Conservation (phyloP, 2,888 invertebrate species). For the Cataglyphis albicans region DNA sequence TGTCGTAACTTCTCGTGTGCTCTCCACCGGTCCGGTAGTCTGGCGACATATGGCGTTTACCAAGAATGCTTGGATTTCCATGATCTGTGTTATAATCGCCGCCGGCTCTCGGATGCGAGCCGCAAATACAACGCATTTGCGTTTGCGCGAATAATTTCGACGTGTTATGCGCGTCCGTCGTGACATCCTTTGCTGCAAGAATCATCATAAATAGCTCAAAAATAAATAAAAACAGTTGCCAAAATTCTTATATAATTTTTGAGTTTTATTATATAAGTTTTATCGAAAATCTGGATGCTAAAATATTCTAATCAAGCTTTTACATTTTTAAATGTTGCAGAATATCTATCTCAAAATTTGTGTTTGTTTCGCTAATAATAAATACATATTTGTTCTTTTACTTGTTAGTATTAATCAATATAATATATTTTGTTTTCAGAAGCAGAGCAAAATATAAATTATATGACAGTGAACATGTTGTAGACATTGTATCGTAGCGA, state of each 20-base stretch:
- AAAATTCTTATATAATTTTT: background rate
- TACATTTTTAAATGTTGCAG: background rate
- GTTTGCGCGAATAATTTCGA: slow-evolving; percentile 70
- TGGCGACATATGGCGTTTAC: slow-evolving; percentile 72
- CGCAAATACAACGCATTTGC: slow-evolving; percentile 75
- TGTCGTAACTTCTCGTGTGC: slow-evolving; percentile 53
- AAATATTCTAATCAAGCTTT: background rate
- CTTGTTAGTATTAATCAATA: background rate
- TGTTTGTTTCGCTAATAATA: background rate
- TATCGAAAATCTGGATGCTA: background rate
- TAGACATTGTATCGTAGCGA: background rate
- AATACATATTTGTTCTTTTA: background rate
- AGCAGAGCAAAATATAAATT: background rate
- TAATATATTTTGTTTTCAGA: background rate
- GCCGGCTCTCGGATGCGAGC: slow-evolving; percentile 48
- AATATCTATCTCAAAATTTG: background rate
- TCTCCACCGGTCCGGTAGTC: slow-evolving; percentile 19
- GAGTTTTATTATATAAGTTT: background rate
- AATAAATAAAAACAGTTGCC: slow-evolving; percentile 5
- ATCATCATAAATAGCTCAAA: background rate
- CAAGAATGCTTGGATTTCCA: slow-evolving; percentile 71
- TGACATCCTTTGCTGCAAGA: slow-evolving; percentile 12
- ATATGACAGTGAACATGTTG: background rate
- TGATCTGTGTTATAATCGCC: slow-evolving; percentile 70
- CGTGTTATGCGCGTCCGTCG: slow-evolving; percentile 40